Base-by-base conservation (phyloP, 2,888 invertebrate species). In the Syrista parreyssii region DNA sequence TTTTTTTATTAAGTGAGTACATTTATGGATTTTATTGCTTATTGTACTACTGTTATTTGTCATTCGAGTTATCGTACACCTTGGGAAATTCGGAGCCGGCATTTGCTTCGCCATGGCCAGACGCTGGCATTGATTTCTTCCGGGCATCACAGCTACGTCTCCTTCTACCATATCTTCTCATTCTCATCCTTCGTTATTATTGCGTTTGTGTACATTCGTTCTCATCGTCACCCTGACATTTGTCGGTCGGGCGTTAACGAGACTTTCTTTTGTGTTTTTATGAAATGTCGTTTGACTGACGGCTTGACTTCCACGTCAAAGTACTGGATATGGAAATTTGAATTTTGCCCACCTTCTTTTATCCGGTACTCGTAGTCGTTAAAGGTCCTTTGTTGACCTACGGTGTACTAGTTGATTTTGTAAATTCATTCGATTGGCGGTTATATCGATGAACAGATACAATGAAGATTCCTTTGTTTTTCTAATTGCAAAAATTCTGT, bases 101-200 rank as follows among this genome's bases (percentile, higher is more conserved):
- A 55, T 55, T 55, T 55, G 55, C 78, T 80, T 82, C 79, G 78
- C 71, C 68, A 68, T 78, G 74, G 76, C 81, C 86, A 87, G 87
- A 87, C 87, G 85, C 82, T 84, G 84, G 84, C 87, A 87, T 87
- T 86, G 87, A 87, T 87, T 87, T 87, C 87, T 86, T 87, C 84
- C 84, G 82, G 55, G 55, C 55, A 82, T 84, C 85, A 81, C 81
- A 76, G 68, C 79, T 33, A 72, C 75, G n/a, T 77, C 77, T 71
- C 78, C 74, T 40, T 73, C n/a, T 75, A 68, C 79, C 9, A 23
- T 55, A 9, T 55, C 55, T 55, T 15, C 55, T 55, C 55, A 9
- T 55, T 55, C 23, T 55, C 55, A 55, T 55, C 55, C 55, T 55
- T 55, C 55, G 23, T 9, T 55, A 55, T 55, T 55, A 55, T 55